Base-by-base conservation (phyloP, 1,140 invertebrate genomes). In the Hylyphantes graminicola region DNA sequence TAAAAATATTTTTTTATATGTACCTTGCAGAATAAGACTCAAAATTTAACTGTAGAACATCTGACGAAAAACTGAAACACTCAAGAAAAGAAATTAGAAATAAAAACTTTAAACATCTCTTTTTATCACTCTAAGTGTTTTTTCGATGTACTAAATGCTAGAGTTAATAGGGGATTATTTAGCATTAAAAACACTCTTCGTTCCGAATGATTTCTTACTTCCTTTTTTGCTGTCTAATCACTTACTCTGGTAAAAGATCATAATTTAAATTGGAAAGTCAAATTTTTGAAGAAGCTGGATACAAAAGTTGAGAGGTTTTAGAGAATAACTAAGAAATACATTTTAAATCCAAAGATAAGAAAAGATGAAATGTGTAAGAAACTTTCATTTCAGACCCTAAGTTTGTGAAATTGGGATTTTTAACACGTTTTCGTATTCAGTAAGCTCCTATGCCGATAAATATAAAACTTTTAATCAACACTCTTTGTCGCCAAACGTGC, bases 381-480 rank as follows among this genome's bases (percentile, higher is more conserved):
- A 64, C 35, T 35, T 35, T 35, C 61, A 65, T 65, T 70, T 35
- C 6, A 19, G 76, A 70, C 70, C 68, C 70, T 67, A 80, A 68
- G 77, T 50, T 21, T 19, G 54, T 12, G 19, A 70, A 35, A 80
- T 80, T 80, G 70, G 57, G 21, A 80, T 64, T 80, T 80, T 70
- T 21, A 70, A 80, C 77, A 80, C 77, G 77, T 80, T 50, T 80
- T 13, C 65, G 11, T 50, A 67, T 59, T 59, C 77, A 67, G 21
- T 50, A 19, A 50, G 13, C 8, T 48, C 7, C 21, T n/a, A 6
- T n/a, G 21, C 77, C 65, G 48, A 80, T 80, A 80, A 80, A 80
- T 80, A 70, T 80, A 80, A 80, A 80, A 80, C 77, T 80, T 80
- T 80, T 80, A 80, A 80, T 80, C 77, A 80, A 80, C 77, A 70